These are phyloP conservation scores for Micromys minutus DNA, from an alignment of 2,113 vertebrate genomes.

Conservation along the genomic window DNA sequence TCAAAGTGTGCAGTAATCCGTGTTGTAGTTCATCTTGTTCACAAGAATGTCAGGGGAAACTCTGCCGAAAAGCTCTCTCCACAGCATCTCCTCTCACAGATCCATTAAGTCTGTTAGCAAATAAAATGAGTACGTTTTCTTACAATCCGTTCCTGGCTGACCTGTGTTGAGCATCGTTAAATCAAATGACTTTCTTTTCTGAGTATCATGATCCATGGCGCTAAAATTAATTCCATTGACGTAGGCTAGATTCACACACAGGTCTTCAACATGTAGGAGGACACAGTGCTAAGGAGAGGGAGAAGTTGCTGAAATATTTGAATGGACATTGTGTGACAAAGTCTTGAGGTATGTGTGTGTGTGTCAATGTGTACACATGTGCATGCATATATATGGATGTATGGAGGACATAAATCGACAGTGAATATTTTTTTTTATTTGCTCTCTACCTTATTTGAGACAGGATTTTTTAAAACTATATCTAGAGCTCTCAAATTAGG, in stretches of 20 bases:
- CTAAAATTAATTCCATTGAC: background rate
- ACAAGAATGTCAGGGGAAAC: slow-evolving; percentile 13
- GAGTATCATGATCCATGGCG: background rate
- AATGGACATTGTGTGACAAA: background rate
- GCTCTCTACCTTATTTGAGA: background rate
- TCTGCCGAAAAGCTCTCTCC: background rate
- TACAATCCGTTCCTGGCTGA: slow-evolving; percentile 6
- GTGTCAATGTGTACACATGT: background rate
- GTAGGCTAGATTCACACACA: background rate
- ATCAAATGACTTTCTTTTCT: background rate
- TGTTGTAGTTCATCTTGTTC: slow-evolving; percentile 29
- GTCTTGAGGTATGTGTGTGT: background rate
- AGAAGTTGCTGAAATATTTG: slow-evolving; percentile 16
- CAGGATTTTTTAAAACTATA: background rate
- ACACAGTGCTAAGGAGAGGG: background rate
- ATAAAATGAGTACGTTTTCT: slow-evolving; percentile 4
- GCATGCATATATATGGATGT: background rate
- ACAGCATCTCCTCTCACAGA: background rate
- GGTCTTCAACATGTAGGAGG: background rate
- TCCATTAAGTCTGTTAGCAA: background rate
- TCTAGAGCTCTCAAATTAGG: no score
- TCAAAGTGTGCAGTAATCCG: background rate
- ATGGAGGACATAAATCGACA: background rate
- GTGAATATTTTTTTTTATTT: background rate
- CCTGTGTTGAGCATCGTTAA: background rate